Base-by-base conservation (phyloP, 2,888 invertebrate species). In the Drosophila anomelani region DNA sequence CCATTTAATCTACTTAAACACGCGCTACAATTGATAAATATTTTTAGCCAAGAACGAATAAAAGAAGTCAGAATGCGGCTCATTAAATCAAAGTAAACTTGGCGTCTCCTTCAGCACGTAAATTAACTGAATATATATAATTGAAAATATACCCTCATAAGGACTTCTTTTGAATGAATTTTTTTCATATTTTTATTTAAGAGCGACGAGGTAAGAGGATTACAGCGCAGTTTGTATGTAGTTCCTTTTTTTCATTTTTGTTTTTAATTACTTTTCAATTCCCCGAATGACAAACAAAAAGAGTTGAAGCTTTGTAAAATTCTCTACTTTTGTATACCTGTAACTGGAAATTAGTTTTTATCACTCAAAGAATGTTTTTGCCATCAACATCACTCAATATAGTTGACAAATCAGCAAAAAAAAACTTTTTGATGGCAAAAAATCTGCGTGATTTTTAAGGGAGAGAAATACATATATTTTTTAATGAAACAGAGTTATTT, bases 1-100 rank as follows among this genome's bases (percentile, higher is more conserved):
- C 39, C 57, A 79, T 60, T 72, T 86, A 83, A 81, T 81, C 80
- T 59, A 75, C 67, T 64, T 79, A 81, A 79, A 79, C 77, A 79
- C 59, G 69, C 75, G 69, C 69, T 43, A 41, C 46, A 77, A 75
- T 72, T 77, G 77, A 79, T 75, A 77, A 77, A 71, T 73, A 69
- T 63, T 46, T 46, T 55, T 47, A 34, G 43, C 15, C 58, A 46
- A 41, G 43, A 44, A 26, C 13, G 9, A 61, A 23, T 26, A 46
- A 32, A 6, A 10, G 13, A 8, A 53, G 20, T 38, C 10, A 17
- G 8, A 32, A 20, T 12, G 8, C 3, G 4, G 15, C 20, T 26
- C 8, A 3, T n/a, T 4, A 13, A 55, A 29, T 41, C 29, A 23
- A 53, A 53, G 23, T 53, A 8, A 34, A 51, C 20, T 20, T 15